Evolutionary conservation across 2,888 invertebrate species (phyloP), one percentile per base, ranked within the genome.

Genomic region (Villa cingulata): DNA sequence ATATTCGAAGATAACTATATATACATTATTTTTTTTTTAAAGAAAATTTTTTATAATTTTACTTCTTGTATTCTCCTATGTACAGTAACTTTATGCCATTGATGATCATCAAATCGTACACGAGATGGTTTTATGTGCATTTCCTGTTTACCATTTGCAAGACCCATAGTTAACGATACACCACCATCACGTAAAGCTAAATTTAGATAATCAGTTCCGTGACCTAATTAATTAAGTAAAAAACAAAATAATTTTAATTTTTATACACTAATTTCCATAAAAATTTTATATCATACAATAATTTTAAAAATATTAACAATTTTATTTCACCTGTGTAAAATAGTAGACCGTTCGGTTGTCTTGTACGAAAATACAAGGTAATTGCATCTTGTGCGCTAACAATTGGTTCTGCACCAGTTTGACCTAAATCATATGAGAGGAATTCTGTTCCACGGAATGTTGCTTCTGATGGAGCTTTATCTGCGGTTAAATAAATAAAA

Each of bases 1-100:
- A 23, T 23, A 23, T 23, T 23, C 7, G 23, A 23, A 23, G 7
- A 6, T 23, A 6, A 4, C 7, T 7, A 23, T 23, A 6, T 23
- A 23, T 23, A 6, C 7, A 23, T 23, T 23, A 23, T 23, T 23
- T 6, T 23, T 23, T 23, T 23, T 6, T 23, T 6, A 6, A 23
- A 6, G 23, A 6, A 23, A 23, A 23, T 12, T 32, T 16, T 36
- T 15, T 4, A n/a, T 16, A 34, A 34, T 34, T 41, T 42, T 37
- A 90, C 90, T 82, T 92, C 91, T 69, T 91, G 89, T 57, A 94
- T 87, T 62, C 86, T 80, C 51, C 95, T 73, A 62, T 88, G 86
- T 4, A 95, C 86, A 47, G 85, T 82, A 47, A 95, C 81, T 69
- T 87, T 88, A 68, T 95, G 95, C 94, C 94, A 95, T 65, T 90